Conservation (phyloP, 2,797 vertebrate genomes). For the Dendrocincla fuliginosa region DNA sequence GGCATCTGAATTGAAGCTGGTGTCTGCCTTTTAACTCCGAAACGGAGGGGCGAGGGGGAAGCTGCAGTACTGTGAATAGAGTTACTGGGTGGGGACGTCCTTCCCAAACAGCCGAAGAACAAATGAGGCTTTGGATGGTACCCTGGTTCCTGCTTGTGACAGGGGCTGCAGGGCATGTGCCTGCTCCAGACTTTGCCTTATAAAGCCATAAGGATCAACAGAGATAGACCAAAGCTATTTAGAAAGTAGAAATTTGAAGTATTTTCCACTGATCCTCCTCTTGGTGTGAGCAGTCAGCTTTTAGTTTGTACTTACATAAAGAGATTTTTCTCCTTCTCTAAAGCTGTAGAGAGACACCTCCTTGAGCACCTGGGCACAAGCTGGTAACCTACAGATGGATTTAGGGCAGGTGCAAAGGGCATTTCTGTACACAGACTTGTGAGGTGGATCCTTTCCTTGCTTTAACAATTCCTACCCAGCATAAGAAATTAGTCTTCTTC, state of each 20-base stretch:
- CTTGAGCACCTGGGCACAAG: background rate
- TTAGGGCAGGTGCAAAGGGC: background rate
- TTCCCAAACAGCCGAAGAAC: background rate
- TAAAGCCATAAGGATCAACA: background rate
- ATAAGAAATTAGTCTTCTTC: background rate
- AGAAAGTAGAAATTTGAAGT: background rate
- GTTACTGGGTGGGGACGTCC: background rate
- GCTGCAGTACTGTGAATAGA: background rate
- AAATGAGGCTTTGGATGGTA: background rate
- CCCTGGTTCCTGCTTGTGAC: background rate
- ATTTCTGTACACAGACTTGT: background rate
- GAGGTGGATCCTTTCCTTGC: background rate
- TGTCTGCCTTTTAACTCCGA: background rate
- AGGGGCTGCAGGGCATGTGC: accelerated
- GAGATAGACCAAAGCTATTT: background rate
- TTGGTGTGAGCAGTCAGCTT: background rate
- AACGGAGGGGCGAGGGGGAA: background rate
- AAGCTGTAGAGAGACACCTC: background rate
- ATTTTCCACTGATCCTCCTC: background rate
- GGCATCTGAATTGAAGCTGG: background rate
- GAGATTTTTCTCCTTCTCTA: background rate
- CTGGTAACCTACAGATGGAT: background rate
- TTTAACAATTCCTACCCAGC: background rate
- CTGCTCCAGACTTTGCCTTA: background rate
- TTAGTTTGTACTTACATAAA: background rate